Conservation (phyloP, 2,888 invertebrate species). For the Mesorhabditis belari region DNA sequence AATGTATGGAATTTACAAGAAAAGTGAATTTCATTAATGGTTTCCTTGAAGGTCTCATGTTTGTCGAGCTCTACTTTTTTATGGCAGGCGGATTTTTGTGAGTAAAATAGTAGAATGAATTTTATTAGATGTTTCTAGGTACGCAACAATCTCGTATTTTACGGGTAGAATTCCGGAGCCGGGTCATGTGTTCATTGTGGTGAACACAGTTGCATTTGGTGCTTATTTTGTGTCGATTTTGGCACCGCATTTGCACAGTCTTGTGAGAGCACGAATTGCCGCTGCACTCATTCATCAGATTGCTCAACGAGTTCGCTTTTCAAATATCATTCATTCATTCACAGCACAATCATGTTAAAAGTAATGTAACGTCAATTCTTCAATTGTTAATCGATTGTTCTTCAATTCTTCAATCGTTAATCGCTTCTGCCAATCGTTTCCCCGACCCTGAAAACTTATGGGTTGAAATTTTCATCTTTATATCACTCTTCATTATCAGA, state of each 20-base stretch:
- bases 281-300: conserved; percentile 19
- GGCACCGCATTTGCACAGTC: conserved; percentile 25
- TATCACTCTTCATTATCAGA: no score
- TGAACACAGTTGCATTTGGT: conserved; percentile 24
- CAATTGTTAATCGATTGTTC: no score
- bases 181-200: conserved; percentile 28
- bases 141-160: conserved; percentile 17
- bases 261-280: conserved; percentile 19
- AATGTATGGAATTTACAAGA: neutral
- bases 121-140: conserved; percentile 9
- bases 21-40: conserved; percentile 24
- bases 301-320: conserved; percentile 10
- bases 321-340: no score
- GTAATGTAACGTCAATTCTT: no score
- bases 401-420: no score
- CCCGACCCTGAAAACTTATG: no score
- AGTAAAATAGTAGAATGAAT: neutral
- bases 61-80: conserved; percentile 24
- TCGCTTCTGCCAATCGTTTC: no score
- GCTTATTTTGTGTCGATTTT: conserved; percentile 27
- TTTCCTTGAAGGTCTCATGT: conserved; percentile 28
- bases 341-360: no score
- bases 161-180: conserved; percentile 18
- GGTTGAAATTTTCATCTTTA: no score
- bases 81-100: conserved; percentile 26